A percentile compares a stretch with the other conserved stretches of the same genome.
These are phyloP conservation scores for Clistopyga incitator DNA, from an alignment of 2,888 invertebrate genomes.

Conservation along the genomic window DNA sequence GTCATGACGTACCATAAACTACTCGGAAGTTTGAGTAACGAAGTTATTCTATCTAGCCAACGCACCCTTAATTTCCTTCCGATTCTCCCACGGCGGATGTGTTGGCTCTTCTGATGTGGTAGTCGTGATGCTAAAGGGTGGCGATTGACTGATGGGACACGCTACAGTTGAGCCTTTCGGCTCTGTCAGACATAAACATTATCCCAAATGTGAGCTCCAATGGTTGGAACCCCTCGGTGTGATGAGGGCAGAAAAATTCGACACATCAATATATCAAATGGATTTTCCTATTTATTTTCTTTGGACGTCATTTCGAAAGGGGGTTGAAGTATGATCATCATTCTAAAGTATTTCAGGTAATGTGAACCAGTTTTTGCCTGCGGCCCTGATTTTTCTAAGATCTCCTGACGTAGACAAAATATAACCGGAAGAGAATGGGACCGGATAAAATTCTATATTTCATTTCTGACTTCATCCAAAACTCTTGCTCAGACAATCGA, in stretches of 20 bases:
- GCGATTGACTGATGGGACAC: not conserved
- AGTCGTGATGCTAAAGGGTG: not conserved
- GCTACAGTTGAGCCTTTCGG: not conserved
- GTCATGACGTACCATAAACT: not conserved
- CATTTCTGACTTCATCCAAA: no score
- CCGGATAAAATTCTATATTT: no score
- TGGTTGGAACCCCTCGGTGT: not conserved
- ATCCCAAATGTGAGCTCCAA: not conserved
- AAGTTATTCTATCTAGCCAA: not conserved
- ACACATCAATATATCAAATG: not conserved
- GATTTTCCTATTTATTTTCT: not conserved
- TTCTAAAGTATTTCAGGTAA: no score
- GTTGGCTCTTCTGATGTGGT: conserved; percentile 6
- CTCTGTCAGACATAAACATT: not conserved
- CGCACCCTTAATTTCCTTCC: not conserved
- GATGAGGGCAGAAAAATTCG: no score
- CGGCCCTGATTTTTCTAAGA: no score
- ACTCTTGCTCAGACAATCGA: no score
- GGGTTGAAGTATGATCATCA: no score
- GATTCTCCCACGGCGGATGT: not conserved
- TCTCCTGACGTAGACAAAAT: no score
- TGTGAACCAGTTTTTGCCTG: no score
- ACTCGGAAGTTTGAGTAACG: not conserved
- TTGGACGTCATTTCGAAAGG: no score
- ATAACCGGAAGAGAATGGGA: no score